Conservation (phyloP, 1,140 invertebrate genomes). For the Brachionus paranguensis region DNA sequence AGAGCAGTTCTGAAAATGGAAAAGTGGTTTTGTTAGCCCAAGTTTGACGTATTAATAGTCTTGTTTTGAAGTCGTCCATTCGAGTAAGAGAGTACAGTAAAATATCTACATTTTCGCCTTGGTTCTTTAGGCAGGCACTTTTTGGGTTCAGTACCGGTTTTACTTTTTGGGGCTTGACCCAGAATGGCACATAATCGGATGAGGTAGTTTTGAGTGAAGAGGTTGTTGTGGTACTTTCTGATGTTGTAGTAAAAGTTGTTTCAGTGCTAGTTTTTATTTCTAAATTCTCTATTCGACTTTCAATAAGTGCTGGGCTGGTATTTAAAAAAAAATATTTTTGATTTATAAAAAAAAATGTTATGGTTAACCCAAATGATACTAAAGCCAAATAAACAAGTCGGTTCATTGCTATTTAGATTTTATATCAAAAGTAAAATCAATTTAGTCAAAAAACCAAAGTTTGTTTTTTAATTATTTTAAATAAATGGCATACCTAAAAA, state of each 20-base stretch:
- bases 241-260: not conserved
- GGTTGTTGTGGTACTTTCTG: not conserved
- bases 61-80: slow-evolving; percentile 40
- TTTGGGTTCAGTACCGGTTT: not conserved
- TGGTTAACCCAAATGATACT: not conserved
- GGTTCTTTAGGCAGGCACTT: not conserved
- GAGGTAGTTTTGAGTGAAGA: not conserved
- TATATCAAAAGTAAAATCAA: too few species aligned
- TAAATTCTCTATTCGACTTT: not conserved
- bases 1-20: not conserved
- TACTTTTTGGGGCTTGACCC: not conserved
- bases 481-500: too few species aligned
- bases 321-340: not conserved
- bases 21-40: slow-evolving; percentile 11
- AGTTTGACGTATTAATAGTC: slow-evolving; percentile 42
- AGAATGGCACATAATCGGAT: not conserved
- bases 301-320: not conserved
- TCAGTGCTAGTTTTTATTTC: not conserved
- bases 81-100: slow-evolving; percentile 15
- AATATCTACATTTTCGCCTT: not conserved
- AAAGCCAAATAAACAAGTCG: not conserved
- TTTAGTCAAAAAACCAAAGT: too few species aligned
- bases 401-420: not conserved
- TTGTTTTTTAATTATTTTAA: too few species aligned
- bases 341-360: not conserved